phyloP scores from a whole-genome alignment of 2,797 vertebrate genomes.

The Catamblyrhynchus diadema region DNA sequence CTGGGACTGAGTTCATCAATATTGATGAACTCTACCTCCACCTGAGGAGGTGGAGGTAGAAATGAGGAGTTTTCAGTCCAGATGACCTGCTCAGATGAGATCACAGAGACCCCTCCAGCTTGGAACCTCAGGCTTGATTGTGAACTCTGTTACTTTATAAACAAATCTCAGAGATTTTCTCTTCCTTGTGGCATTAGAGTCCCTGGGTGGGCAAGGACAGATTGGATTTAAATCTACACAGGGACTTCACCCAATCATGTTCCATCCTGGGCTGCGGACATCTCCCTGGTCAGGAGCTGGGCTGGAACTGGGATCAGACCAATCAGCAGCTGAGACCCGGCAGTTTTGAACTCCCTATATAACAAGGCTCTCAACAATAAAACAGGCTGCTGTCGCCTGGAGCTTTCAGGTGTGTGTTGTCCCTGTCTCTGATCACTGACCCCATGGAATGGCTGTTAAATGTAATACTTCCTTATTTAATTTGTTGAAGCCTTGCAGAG shows the following conservation, averaged over 20 bases:
- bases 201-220: neutral
- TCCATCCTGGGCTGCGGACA: neutral
- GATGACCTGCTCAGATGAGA: neutral
- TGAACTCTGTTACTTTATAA: neutral
- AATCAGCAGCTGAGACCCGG: neutral
- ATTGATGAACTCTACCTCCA: too few species aligned
- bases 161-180: neutral
- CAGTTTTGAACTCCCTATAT: neutral
- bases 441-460: neutral
- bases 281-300: neutral
- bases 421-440: neutral
- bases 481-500: neutral
- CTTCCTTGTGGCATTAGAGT: neutral
- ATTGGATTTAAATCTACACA: neutral
- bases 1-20: neutral
- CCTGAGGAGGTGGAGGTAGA: neutral
- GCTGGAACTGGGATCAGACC: neutral
- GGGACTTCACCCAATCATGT: neutral
- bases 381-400: neutral
- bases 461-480: neutral
- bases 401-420: neutral
- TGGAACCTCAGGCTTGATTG: neutral
- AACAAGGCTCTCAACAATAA: neutral
- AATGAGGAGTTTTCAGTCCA: neutral
- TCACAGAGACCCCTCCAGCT: neutral